Evolutionary conservation across 2,888 invertebrate genomes (phyloP).

Genomic region (Spisula subtruncata): DNA sequence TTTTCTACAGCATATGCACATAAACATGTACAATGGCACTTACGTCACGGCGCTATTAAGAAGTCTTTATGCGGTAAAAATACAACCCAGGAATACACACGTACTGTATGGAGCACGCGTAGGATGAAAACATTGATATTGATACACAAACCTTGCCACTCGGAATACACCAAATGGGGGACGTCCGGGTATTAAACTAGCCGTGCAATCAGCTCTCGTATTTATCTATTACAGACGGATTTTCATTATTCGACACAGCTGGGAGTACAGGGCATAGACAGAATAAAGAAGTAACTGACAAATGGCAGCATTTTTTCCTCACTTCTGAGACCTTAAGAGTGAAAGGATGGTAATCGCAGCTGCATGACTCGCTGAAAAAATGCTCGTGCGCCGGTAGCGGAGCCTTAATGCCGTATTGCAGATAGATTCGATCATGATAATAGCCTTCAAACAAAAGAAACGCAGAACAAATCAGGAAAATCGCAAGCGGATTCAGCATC

Average conservation of each 20-base stretch:
- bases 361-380: conserved; percentile 63
- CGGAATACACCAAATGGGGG: conserved; percentile 41
- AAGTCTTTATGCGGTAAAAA: conserved; percentile 61
- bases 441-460: conserved; percentile 70
- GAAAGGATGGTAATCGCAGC: conserved; percentile 65
- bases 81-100: conserved; percentile 39
- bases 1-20: conserved; percentile 18
- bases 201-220: conserved; percentile 63
- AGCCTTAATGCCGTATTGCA: conserved; percentile 61
- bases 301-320: conserved; percentile 47
- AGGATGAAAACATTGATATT: conserved; percentile 58
- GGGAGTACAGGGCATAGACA: conserved; percentile 39
- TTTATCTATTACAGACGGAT: conserved; percentile 74
- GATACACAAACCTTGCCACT: conserved; percentile 50
- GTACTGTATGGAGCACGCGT: conserved; percentile 56
- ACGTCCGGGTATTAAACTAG: conserved; percentile 33
- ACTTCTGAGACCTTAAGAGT: conserved; percentile 46
- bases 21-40: conserved; percentile 21
- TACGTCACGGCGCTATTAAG: conserved; percentile 62
- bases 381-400: conserved; percentile 60
- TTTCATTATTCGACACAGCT: conserved; percentile 50
- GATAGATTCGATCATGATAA: conserved; percentile 72
- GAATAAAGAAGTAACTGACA: conserved; percentile 26
- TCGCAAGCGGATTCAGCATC: conserved; percentile 55
- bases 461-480: conserved; percentile 68